Evolutionary conservation across 2,888 invertebrate species (phyloP), one percentile per base, ranked within the genome.

Genomic region (Vesta saturnalis): DNA sequence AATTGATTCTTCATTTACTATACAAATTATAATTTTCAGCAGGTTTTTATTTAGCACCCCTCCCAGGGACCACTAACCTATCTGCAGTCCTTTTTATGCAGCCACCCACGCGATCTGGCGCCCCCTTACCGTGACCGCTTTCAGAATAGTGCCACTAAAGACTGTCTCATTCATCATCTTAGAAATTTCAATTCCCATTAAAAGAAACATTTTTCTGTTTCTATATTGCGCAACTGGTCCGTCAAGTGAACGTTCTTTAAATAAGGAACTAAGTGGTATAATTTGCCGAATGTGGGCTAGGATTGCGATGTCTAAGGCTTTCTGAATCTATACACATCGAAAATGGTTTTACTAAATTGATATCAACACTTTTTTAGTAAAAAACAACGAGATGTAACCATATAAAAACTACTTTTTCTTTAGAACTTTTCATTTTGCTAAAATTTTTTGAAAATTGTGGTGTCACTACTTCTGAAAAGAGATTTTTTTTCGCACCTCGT

Each of bases 201-300:
- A n/a, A 74, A 72, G 78, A 73, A 84, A 82, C 76, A 81, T 82
- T 0, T 71, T 73, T 73, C 81, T 81, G 65, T 83, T 79, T 18
- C 79, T 60, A 63, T 82, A 82, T 64, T 82, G 81, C 3, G 78
- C 80, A 0, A 75, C 74, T 4, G 83, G 82, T 3, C 49, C 49
- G 15, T 49, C 49, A 15, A n/a, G n/a, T n/a, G n/a, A n/a, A n/a
- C n/a, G n/a, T n/a, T n/a, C n/a, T n/a, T n/a, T n/a, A n/a, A n/a
- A n/a, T n/a, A n/a, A n/a, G n/a, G n/a, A n/a, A n/a, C n/a, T n/a
- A n/a, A n/a, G n/a, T n/a, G n/a, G n/a, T n/a, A n/a, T n/a, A n/a
- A n/a, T n/a, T n/a, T n/a, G n/a, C n/a, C n/a, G n/a, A n/a, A n/a
- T n/a, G n/a, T n/a, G n/a, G n/a, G n/a, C n/a, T n/a, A n/a, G n/a